A percentile compares a stretch with the other conserved stretches of the same genome.
These are phyloP conservation scores for Argentina silus DNA, from an alignment of 2,797 vertebrate genomes.

Conservation along the genomic window DNA sequence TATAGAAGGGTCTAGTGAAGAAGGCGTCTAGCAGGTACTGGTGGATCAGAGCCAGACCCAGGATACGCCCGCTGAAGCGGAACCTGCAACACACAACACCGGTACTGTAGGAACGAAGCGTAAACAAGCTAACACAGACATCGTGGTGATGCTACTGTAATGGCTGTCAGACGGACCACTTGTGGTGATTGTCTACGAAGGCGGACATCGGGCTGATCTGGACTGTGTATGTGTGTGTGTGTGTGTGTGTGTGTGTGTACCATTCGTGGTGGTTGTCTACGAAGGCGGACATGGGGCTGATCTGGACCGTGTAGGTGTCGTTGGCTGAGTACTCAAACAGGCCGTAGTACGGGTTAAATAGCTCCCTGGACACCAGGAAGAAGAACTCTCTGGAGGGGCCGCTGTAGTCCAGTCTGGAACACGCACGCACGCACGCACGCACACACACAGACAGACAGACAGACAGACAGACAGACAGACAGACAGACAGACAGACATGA, in stretches of 20 bases:
- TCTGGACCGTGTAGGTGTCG: conserved; percentile 98
- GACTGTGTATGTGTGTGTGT: no score
- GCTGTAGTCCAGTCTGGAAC: conserved; percentile 92
- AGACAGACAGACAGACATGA: neutral
- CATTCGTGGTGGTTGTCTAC: conserved; percentile 99
- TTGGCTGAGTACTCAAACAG: conserved; percentile 98
- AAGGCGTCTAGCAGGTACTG: conserved; percentile 98
- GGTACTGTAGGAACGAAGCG: no score
- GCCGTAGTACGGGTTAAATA: conserved; percentile 97
- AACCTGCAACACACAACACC: conserved; percentile 80
- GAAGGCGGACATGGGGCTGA: conserved; percentile 99
- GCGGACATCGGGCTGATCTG: no score
- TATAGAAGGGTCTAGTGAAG: conserved; percentile 97
- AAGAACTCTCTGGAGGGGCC: conserved; percentile 97
- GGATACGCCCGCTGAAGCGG: conserved; percentile 95
- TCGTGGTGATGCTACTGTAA: neutral
- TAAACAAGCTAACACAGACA: no score
- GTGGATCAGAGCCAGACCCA: conserved; percentile 95
- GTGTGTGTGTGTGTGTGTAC: conserved; percentile 64
- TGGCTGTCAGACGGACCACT: neutral
- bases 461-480: neutral
- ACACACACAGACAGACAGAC: neutral
- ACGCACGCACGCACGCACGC: conserved; percentile 10
- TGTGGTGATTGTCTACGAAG: no score
- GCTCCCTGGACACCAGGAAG: conserved; percentile 96